A percentile compares a stretch with the other conserved stretches of the same genome.
Evolutionary conservation across 2,888 invertebrate genomes (phyloP).

Genomic region (Electrophaes corylata): DNA sequence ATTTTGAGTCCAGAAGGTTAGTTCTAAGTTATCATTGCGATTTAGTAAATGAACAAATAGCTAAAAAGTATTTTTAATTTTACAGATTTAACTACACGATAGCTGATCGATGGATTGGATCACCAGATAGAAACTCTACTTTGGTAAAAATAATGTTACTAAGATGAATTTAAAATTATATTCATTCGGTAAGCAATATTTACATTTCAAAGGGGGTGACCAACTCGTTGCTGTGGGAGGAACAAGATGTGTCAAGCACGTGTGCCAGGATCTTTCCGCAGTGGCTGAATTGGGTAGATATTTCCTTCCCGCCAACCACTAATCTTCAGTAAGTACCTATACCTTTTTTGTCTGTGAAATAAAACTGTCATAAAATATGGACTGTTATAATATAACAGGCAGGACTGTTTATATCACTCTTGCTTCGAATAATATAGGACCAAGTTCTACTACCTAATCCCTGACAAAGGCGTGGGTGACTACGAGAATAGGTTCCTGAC

Average conservation of each 20-base stretch:
- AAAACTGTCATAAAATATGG: too few species aligned
- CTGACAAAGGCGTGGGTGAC: constrained; percentile 65
- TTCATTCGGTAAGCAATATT: background rate
- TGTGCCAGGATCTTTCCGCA: constrained; percentile 64
- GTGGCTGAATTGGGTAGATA: constrained; percentile 75
- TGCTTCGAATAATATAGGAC: constrained; percentile 52
- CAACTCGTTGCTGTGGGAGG: constrained; percentile 67
- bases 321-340: constrained; percentile 58
- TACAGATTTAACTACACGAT: constrained; percentile 71
- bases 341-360: background rate
- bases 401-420: background rate
- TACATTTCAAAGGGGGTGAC: constrained; percentile 61
- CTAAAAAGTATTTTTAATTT: too few species aligned
- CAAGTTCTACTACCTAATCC: constrained; percentile 73
- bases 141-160: constrained; percentile 48
- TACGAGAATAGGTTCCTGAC: constrained; percentile 77
- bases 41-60: too few species aligned
- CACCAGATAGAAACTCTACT: constrained; percentile 65
- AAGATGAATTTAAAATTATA: background rate
- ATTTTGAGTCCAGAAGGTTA: too few species aligned
- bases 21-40: too few species aligned
- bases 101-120: constrained; percentile 71
- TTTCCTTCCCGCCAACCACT: constrained; percentile 65
- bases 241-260: constrained; percentile 72
- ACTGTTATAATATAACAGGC: too few species aligned